These are phyloP conservation scores for Glaucomys volans DNA, from an alignment of 2,113 vertebrate genomes.

Conservation along the genomic window DNA sequence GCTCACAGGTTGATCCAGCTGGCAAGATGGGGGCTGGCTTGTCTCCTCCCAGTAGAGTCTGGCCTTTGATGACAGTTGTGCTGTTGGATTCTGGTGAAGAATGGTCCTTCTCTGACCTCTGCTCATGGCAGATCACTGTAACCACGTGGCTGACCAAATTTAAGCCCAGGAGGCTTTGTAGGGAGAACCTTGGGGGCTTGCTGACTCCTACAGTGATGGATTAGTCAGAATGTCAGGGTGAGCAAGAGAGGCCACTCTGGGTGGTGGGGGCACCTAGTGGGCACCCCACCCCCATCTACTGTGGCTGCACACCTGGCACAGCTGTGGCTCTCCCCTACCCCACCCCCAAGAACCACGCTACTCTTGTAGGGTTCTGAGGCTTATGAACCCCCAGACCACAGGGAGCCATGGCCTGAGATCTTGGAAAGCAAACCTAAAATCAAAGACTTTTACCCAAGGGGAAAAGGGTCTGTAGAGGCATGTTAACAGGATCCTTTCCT, in stretches of 20 bases:
- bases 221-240: slow-evolving; percentile 42
- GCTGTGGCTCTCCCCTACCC: too few relatives aligned
- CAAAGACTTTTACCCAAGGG: background rate
- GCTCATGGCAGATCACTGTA: background rate
- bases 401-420: background rate
- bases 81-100: background rate
- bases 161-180: background rate
- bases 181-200: slow-evolving; percentile 14
- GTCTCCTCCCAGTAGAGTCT: background rate
- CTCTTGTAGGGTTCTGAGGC: background rate
- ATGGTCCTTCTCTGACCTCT: slow-evolving; percentile 10
- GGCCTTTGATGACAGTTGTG: background rate
- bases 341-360: background rate
- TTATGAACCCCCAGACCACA: background rate
- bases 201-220: background rate
- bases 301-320: background rate
- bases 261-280: background rate
- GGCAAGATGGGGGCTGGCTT: background rate
- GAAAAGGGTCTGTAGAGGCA: background rate
- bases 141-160: background rate
- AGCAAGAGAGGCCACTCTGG: background rate
- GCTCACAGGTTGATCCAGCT: background rate
- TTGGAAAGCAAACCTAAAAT: background rate
- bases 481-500: background rate
- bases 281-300: background rate